These are phyloP conservation scores for Drosophila nigrodunni DNA, from an alignment of 1,140 invertebrate species.

Conservation along the genomic window DNA sequence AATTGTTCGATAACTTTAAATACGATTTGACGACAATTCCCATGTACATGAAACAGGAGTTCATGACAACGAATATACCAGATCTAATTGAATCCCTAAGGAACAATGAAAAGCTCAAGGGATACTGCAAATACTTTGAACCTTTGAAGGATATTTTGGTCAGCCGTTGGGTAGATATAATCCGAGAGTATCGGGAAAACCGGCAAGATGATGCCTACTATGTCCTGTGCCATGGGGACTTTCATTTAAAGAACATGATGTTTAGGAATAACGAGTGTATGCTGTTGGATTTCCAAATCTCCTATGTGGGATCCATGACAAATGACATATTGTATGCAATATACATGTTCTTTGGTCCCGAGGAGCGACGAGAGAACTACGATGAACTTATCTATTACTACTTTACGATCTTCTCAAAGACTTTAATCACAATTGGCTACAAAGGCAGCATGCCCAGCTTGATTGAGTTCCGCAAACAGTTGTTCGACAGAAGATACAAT, in stretches of 20 bases:
- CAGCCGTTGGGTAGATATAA: not conserved
- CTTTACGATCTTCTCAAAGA: slow-evolving; percentile 43
- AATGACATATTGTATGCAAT: slow-evolving; percentile 61
- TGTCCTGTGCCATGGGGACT: slow-evolving; percentile 67
- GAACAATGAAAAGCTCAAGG: slow-evolving; percentile 13
- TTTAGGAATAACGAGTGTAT: slow-evolving; percentile 59
- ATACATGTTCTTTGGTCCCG: slow-evolving; percentile 52
- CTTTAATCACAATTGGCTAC: slow-evolving; percentile 52
- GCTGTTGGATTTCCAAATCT: slow-evolving; percentile 66
- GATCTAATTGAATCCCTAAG: slow-evolving; percentile 39
- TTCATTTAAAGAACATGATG: slow-evolving; percentile 70
- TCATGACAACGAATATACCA: slow-evolving; percentile 34
- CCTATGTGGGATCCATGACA: slow-evolving; percentile 44
- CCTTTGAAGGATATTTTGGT: slow-evolving; percentile 33
- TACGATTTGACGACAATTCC: slow-evolving; percentile 35
- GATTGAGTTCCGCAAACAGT: slow-evolving; percentile 42
- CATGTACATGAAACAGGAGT: slow-evolving; percentile 4
- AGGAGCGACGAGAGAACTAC: slow-evolving; percentile 39
- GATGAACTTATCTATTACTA: slow-evolving; percentile 57
- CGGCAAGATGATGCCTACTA: slow-evolving; percentile 42
- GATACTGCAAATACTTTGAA: slow-evolving; percentile 46
- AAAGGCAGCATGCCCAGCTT: slow-evolving; percentile 45
- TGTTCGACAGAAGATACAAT: slow-evolving; percentile 34
- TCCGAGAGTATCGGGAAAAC: slow-evolving; percentile 50
- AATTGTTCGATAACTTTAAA: slow-evolving; percentile 37